phyloP scores from a whole-genome alignment of 2,113 vertebrate genomes.

The Sylvia atricapilla region DNA sequence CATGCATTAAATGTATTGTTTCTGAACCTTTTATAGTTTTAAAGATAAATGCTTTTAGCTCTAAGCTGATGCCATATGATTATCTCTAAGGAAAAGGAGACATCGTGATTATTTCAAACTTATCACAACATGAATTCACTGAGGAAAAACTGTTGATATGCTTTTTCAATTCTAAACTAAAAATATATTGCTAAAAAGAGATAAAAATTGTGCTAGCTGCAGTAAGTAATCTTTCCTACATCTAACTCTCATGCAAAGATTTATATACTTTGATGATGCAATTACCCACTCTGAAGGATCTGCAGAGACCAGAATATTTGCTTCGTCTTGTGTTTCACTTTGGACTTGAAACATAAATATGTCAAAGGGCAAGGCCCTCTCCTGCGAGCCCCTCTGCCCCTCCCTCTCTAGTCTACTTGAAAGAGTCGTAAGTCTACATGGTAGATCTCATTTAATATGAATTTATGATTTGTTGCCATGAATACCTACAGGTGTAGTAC shows the following conservation, averaged over 20 bases:
- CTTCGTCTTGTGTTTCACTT: neutral
- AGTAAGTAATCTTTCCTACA: neutral
- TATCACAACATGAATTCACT: neutral
- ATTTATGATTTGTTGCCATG: neutral
- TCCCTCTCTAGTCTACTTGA: neutral
- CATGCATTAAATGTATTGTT: neutral
- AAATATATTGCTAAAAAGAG: neutral
- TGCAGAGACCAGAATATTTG: neutral
- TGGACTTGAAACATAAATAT: neutral
- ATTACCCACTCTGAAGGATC: neutral
- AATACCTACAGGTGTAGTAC: neutral
- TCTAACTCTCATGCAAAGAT: neutral
- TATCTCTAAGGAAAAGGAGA: neutral
- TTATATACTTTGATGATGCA: neutral
- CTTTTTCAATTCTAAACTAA: neutral
- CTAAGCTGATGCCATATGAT: neutral
- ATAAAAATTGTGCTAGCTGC: neutral
- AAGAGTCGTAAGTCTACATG: neutral
- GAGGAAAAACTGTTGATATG: neutral
- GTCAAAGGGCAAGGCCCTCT: neutral
- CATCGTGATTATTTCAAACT: neutral
- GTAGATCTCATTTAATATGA: conserved; percentile 16
- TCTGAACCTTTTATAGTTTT: neutral
- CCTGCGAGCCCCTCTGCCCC: neutral
- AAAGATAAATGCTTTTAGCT: conserved; percentile 1